Percentiles rank a stretch among this genome's conserved stretches.
Conservation (phyloP, 2,113 vertebrate species). For the Chaetorhynchus papuensis region DNA sequence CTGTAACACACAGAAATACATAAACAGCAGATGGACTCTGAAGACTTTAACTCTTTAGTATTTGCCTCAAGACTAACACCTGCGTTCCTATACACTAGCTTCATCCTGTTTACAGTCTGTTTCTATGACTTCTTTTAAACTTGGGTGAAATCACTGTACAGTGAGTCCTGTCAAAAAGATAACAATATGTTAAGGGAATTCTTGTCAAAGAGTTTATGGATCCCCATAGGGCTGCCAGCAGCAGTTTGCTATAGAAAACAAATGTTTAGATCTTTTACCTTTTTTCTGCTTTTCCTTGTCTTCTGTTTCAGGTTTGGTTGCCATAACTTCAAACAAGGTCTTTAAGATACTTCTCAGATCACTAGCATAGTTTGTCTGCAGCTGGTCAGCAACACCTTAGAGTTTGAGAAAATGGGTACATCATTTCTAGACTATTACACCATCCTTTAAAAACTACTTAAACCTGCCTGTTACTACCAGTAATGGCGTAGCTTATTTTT, state of each 20-base stretch:
- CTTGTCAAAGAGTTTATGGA: background rate
- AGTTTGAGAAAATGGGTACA: background rate
- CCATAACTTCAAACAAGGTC: conserved; percentile 97
- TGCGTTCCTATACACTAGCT: background rate
- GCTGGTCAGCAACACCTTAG: conserved; percentile 95
- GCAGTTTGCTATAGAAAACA: background rate
- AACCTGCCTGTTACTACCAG: background rate
- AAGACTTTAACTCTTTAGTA: background rate
- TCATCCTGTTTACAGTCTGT: background rate
- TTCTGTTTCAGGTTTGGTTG: conserved; percentile 88
- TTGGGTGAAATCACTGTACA: background rate
- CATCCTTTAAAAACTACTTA: background rate
- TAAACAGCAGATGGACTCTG: background rate
- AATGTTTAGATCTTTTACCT: conserved; percentile 65
- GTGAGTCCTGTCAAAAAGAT: background rate
- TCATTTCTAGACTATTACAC: background rate
- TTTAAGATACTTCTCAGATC: conserved; percentile 96
- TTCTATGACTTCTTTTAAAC: background rate
- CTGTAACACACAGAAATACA: background rate
- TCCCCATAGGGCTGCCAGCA: background rate
- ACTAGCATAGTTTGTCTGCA: conserved; percentile 98
- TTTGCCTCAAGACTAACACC: background rate
- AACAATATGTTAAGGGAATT: background rate
- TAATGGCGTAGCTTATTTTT: background rate
- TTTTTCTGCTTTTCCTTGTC: conserved; percentile 86